Conservation (phyloP, 2,113 vertebrate species). For the Gulo gulo region DNA sequence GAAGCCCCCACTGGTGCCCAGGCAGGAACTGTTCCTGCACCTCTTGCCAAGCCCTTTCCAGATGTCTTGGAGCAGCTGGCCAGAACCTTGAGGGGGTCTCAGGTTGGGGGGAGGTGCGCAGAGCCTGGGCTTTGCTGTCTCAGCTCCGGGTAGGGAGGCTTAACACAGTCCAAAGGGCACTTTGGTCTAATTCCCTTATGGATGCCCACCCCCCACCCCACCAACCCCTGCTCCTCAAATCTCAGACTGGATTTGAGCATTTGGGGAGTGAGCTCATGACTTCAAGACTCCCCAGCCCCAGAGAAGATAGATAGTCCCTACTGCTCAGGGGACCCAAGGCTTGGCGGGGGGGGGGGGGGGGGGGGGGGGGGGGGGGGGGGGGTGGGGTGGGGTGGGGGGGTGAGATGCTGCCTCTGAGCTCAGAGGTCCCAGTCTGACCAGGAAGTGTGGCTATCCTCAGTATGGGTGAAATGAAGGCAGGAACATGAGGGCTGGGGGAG, state of each 20-base stretch:
- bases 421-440: neutral
- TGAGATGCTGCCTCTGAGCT: neutral
- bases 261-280: neutral
- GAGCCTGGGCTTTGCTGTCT: neutral
- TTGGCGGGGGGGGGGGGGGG: too few species aligned
- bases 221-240: neutral
- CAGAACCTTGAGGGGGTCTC: neutral
- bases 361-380: too few species aligned
- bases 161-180: neutral
- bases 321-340: neutral
- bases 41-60: neutral
- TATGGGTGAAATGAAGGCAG: neutral
- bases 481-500: neutral
- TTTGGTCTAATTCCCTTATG: neutral
- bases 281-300: neutral
- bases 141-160: neutral
- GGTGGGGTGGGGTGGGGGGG: fast-evolving
- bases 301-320: neutral
- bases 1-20: constrained; percentile 4
- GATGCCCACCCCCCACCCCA: neutral
- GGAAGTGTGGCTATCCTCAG: neutral
- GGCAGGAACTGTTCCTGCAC: neutral
- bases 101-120: neutral
- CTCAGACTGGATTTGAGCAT: neutral
- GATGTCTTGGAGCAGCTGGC: neutral